phyloP scores from a whole-genome alignment of 2,888 invertebrate genomes.

The Julus scandinavius region DNA sequence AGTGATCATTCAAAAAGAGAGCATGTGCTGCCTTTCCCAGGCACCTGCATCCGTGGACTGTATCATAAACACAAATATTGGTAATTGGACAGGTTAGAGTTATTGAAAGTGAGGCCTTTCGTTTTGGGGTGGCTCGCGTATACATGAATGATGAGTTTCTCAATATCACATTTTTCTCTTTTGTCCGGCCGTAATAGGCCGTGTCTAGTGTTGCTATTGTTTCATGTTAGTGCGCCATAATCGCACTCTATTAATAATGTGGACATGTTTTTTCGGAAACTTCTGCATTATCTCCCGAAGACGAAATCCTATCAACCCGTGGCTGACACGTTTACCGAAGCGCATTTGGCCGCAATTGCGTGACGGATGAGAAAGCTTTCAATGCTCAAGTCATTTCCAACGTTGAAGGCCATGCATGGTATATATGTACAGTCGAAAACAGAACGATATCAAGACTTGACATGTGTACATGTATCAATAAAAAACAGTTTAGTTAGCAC shows the following conservation, averaged over 20 bases:
- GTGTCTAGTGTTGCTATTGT: conserved; percentile 20
- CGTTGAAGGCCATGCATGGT: no score
- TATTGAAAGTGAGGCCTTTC: conserved; percentile 43
- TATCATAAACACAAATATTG: conserved; percentile 34
- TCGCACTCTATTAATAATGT: conserved; percentile 33
- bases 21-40: conserved; percentile 47
- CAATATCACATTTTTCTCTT: conserved; percentile 27
- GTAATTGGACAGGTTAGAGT: conserved; percentile 51
- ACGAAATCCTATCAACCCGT: conserved; percentile 27
- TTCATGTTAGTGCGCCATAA: conserved; percentile 21
- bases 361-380: neutral
- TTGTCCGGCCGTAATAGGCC: conserved; percentile 27
- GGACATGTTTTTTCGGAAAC: neutral
- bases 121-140: neutral
- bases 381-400: neutral
- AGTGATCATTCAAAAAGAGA: conserved; percentile 50
- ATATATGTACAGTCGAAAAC: no score
- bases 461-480: no score
- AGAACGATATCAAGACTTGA: no score
- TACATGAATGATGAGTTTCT: conserved; percentile 27
- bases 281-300: neutral
- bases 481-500: no score
- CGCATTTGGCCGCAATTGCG: conserved; percentile 1
- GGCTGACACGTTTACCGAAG: neutral
- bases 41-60: neutral